A percentile compares a stretch with the other conserved stretches of the same genome.
Evolutionary conservation across 2,113 vertebrate species (phyloP).

Genomic region (Planiliza haematocheilus): DNA sequence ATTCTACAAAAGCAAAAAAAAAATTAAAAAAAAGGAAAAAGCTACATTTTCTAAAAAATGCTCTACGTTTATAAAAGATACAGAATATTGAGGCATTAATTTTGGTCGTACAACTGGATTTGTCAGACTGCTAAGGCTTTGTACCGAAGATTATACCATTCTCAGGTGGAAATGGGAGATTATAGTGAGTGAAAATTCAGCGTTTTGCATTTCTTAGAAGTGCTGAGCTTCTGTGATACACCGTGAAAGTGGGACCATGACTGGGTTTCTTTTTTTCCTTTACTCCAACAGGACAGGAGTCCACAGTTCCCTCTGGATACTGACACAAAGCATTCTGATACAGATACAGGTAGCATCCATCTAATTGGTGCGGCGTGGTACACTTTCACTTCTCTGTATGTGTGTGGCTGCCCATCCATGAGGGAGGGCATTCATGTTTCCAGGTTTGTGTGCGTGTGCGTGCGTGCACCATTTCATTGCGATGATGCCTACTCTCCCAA

Average conservation of each 20-base stretch:
- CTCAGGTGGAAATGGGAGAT: slow-evolving; percentile 66
- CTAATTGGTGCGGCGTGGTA: slow-evolving; percentile 10
- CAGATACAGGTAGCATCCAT: slow-evolving; percentile 46
- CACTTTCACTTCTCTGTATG: not conserved
- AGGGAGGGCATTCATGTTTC: slow-evolving; percentile 37
- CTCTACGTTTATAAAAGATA: slow-evolving; percentile 38
- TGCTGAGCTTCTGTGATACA: slow-evolving; percentile 27
- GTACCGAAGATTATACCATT: slow-evolving; percentile 51
- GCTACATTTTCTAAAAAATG: slow-evolving; percentile 16
- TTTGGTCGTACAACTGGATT: slow-evolving; percentile 60
- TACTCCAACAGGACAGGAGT: slow-evolving; percentile 14
- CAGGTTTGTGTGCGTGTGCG: slow-evolving; percentile 54
- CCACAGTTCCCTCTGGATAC: slow-evolving; percentile 43
- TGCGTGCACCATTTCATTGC: slow-evolving; percentile 48
- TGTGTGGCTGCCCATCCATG: not conserved
- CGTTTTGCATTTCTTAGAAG: slow-evolving; percentile 39
- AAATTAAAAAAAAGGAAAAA: not conserved
- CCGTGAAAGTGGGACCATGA: slow-evolving; percentile 29
- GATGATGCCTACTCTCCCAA: slow-evolving; percentile 61
- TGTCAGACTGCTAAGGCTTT: slow-evolving; percentile 51
- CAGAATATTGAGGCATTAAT: slow-evolving; percentile 41
- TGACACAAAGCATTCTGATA: slow-evolving; percentile 46
- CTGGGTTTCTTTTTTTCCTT: slow-evolving; percentile 4
- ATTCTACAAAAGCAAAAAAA: not conserved
- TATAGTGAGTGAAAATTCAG: slow-evolving; percentile 25